Base-by-base conservation (phyloP, 2,888 invertebrate species). In the Callyntrura sp. region DNA sequence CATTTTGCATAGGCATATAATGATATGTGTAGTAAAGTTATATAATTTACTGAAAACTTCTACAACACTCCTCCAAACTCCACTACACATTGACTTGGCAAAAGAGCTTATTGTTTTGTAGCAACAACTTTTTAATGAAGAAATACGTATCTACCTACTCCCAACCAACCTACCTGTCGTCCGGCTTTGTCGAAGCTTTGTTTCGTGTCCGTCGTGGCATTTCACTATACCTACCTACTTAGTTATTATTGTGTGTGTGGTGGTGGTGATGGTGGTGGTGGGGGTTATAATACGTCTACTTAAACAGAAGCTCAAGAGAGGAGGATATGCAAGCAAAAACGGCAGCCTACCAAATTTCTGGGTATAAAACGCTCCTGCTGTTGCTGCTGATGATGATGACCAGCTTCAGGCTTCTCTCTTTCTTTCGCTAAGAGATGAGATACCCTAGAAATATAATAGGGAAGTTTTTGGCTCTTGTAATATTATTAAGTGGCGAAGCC, bases 61-160 rank as follows among this genome's bases (percentile, higher is more conserved):
- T 9, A 20, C 60, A 14, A 9, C 23, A 60, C 20, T 23, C 5
- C 60, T 60, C 20, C 20, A 23, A 60, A 35, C 35, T 35, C 6
- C 6, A 35, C 35, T 35, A 35, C 35, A 35, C 35, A 35, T 55
- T 55, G 55, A n/a, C 17, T 55, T 17, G 17, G 55, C 55, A 55
- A 17, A 5, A 55, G 55, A 35, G 35, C 35, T 35, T 65, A 25
- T 12, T 12, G 23, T 23, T 65, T 65, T 65, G 25, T 23, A 55
- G 8, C 17, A 55, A 28, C 23, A 65, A 65, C 55, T 65, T 23
- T 17, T 65, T 65, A 65, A 65, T 65, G 55, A 65, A 65, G 28
- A 65, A 65, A 65, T 65, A 23, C n/a, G n/a, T 35, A 35, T 23
- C 68, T 68, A 68, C 43, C 68, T 35, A 28, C 60, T 60, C 60